Percentiles rank a stretch among this genome's conserved stretches.
Conservation (phyloP, 2,113 vertebrate genomes). For the Ageneiosus marmoratus region DNA sequence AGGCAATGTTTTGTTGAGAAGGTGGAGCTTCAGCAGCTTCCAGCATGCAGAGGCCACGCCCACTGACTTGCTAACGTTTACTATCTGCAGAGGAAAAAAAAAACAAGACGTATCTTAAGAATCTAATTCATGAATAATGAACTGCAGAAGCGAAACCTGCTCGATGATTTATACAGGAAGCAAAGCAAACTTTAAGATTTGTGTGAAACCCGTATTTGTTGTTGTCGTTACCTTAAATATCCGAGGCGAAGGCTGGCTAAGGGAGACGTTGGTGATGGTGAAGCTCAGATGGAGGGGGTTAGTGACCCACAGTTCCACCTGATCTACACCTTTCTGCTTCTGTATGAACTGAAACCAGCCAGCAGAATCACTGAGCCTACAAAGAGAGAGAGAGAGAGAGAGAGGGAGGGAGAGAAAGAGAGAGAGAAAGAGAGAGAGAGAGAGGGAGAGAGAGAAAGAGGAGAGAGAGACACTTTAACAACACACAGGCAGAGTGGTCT, state of each 20-base stretch:
- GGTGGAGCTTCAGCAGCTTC: slow-evolving; percentile 85
- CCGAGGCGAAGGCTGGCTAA: slow-evolving; percentile 75
- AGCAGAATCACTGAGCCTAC: slow-evolving; percentile 72
- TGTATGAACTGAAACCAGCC: slow-evolving; percentile 77
- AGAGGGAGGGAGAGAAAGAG: background rate
- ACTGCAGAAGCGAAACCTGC: background rate
- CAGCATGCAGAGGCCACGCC: slow-evolving; percentile 85
- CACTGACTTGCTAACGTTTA: slow-evolving; percentile 83
- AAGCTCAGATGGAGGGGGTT: slow-evolving; percentile 78
- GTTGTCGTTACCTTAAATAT: slow-evolving; percentile 78
- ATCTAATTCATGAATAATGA: too few species aligned
- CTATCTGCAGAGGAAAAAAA: slow-evolving; percentile 72
- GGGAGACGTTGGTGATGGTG: slow-evolving; percentile 76
- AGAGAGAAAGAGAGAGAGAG: background rate
- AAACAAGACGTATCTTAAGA: too few species aligned
- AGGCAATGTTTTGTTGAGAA: slow-evolving; percentile 75
- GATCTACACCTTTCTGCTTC: slow-evolving; percentile 70
- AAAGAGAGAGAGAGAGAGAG: slow-evolving; percentile 40
- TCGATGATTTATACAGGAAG: background rate
- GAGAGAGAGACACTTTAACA: background rate
- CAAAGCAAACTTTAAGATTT: background rate
- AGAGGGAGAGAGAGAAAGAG: background rate
- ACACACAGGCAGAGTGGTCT: background rate
- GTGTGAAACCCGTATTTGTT: too few species aligned
- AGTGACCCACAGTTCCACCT: slow-evolving; percentile 87